These are phyloP conservation scores for Rotaria magnacalcarata DNA, from an alignment of 2,888 invertebrate species.

Conservation along the genomic window DNA sequence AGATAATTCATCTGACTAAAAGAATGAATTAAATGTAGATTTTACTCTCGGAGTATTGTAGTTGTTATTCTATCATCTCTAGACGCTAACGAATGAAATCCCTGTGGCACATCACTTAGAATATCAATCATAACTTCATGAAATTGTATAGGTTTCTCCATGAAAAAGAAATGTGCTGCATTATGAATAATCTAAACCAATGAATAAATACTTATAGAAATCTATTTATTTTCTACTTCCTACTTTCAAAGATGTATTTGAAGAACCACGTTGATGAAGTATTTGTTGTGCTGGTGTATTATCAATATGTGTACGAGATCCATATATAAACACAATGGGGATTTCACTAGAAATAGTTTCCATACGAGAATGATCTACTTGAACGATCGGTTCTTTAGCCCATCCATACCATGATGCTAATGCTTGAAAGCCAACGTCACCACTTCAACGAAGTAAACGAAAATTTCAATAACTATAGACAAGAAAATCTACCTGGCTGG, in stretches of 20 bases:
- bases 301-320: conserved; percentile 89
- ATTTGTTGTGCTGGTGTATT: conserved; percentile 66
- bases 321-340: conserved; percentile 83
- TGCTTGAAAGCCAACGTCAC: conserved; percentile 82
- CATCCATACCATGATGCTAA: conserved; percentile 78
- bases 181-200: not conserved
- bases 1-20: too few relatives aligned
- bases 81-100: not conserved
- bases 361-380: conserved; percentile 64
- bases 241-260: not conserved
- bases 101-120: not conserved
- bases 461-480: not conserved
- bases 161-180: conserved; percentile 31
- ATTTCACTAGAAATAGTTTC: conserved; percentile 68
- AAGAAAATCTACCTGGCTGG: not conserved
- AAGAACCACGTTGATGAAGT: not conserved
- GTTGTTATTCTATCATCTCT: not conserved
- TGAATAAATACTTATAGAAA: too few relatives aligned
- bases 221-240: not conserved
- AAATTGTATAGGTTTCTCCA: conserved; percentile 25
- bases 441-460: conserved; percentile 62
- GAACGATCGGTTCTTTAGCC: conserved; percentile 86
- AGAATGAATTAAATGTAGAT: not conserved
- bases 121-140: conserved; percentile 5
- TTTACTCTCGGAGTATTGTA: not conserved